A percentile compares a stretch with the other conserved stretches of the same genome.
These are phyloP conservation scores for Lutjanus campechanus DNA, from an alignment of 2,797 vertebrate species.

Conservation along the genomic window DNA sequence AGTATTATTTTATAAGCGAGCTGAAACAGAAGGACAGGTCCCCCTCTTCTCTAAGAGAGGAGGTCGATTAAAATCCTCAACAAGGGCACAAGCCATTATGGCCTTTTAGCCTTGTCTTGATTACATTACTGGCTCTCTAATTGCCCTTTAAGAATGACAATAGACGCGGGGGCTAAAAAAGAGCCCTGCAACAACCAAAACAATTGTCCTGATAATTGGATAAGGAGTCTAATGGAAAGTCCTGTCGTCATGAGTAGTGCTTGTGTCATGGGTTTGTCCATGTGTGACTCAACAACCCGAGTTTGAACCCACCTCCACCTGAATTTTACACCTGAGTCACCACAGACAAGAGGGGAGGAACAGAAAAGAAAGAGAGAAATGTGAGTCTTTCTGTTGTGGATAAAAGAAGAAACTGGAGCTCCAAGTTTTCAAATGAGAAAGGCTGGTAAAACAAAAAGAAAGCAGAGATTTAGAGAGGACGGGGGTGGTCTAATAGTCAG, in stretches of 20 bases:
- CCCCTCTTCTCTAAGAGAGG: constrained; percentile 10
- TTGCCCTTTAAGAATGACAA: constrained; percentile 74
- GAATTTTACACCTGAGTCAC: constrained; percentile 69
- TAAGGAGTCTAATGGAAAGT: constrained; percentile 59
- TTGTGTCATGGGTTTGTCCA: constrained; percentile 62
- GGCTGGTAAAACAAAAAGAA: constrained; percentile 13
- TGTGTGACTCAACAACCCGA: constrained; percentile 55
- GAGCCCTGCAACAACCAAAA: constrained; percentile 38
- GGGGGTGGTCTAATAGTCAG: constrained; percentile 40
- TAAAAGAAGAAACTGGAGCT: constrained; percentile 43
- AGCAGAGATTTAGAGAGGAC: neutral
- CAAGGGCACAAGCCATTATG: constrained; percentile 62
- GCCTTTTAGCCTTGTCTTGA: constrained; percentile 69
- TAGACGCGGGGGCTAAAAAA: constrained; percentile 27
- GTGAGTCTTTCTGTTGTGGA: constrained; percentile 18
- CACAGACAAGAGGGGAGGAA: constrained; percentile 29
- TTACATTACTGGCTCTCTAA: constrained; percentile 70
- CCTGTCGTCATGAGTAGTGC: constrained; percentile 30
- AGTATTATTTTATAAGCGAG: constrained; percentile 58
- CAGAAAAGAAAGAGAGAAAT: constrained; percentile 6
- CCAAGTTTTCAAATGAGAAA: constrained; percentile 29
- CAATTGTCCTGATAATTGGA: constrained; percentile 66
- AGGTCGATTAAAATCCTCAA: constrained; percentile 65
- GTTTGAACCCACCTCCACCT: constrained; percentile 49
- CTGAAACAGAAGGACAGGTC: constrained; percentile 53